Base-by-base conservation (phyloP, 2,797 vertebrate species). In the Notolepis coatsorum region DNA sequence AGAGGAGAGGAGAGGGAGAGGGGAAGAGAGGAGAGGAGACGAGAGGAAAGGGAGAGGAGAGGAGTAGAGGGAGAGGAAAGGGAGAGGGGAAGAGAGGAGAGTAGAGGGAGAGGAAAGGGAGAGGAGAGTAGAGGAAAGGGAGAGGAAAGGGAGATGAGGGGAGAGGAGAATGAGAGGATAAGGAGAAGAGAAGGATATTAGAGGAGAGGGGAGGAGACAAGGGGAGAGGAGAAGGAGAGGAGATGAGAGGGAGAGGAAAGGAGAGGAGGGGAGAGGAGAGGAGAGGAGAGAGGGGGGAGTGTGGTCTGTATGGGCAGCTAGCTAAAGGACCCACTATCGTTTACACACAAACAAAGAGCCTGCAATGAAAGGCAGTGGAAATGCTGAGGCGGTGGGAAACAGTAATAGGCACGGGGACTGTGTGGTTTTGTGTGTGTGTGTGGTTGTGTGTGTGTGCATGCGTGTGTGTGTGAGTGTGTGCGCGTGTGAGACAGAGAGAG, bases 361-460 rank as follows among this genome's bases (percentile, higher is more conserved):
- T 7, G 28, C 46, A 76, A 79, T 86, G 76, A 90, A 85, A 88
- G 84, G 61, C 57, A 33, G 64, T 60, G 69, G 65, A 80, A 81
- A 84, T 4, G 60, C 68, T 73, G 73, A 75, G 58, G 69, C 61
- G 53, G 21, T 13, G 73, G 43, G 72, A 58, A 77, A 77, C 55
- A 41, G 61, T 69, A 71, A 81, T 61, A 68, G 51, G n/a, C 3
- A 37, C 24, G 3, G 67, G 71, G 70, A 67, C 1, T 13, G 35
- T 15, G 33, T 38, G 5, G 1, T 3, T 43, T 27, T 45, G 39
- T 20, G 9, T 20, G 39, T 45, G 52, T 13, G 18, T 15, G 41
- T 57, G 10, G 4, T 5, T 55, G 33, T 39, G 51, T 52, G 20
- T 41, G 52, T 41, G 53, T 43, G 38, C 12, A 12, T 50, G 25